phyloP scores from a whole-genome alignment of 2,888 invertebrate species.

The Folsomia manolachei region DNA sequence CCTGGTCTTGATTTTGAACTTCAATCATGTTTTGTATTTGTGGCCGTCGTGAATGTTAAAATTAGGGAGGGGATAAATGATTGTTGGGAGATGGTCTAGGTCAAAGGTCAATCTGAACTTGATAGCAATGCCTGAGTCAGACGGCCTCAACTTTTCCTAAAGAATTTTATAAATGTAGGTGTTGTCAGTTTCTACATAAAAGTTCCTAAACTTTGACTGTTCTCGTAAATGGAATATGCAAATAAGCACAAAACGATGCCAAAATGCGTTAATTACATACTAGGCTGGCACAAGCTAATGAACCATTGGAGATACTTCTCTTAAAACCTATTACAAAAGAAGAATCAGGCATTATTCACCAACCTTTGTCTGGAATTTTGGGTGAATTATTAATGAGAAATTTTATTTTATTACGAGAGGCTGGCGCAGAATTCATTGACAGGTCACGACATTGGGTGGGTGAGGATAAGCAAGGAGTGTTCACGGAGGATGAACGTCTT shows the following conservation, averaged over 20 bases:
- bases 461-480: neutral
- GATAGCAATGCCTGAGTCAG: no score
- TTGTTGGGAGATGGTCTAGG: neutral
- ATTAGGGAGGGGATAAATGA: neutral
- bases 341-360: neutral
- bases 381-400: neutral
- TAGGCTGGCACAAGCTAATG: no score
- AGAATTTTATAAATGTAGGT: no score
- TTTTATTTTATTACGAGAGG: neutral
- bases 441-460: constrained; percentile 17
- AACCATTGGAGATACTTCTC: no score
- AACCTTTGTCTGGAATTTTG: no score
- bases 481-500: neutral
- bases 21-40: neutral
- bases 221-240: neutral
- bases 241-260: neutral
- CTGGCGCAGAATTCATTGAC: neutral
- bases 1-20: neutral
- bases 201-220: neutral
- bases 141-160: no score
- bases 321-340: neutral
- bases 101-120: constrained; percentile 3
- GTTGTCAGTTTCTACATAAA: neutral
- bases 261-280: no score
- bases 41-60: neutral